Percentiles rank a stretch among this genome's conserved stretches.
phyloP scores from a whole-genome alignment of 92 coral and sea anemone species.

The Epizoanthus rinbou region DNA sequence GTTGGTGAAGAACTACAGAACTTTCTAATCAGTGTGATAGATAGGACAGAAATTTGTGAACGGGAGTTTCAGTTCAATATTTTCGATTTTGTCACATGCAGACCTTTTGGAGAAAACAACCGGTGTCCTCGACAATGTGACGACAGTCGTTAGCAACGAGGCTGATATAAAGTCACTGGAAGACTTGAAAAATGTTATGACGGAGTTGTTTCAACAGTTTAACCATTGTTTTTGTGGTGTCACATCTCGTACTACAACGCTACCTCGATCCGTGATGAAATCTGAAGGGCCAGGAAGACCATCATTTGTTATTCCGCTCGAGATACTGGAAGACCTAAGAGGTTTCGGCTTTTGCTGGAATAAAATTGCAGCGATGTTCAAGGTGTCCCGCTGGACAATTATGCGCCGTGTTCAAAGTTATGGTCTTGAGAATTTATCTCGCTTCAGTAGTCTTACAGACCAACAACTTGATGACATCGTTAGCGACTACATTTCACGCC shows the following conservation, averaged over 20 bases:
- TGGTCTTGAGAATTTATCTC: constrained; percentile 37
- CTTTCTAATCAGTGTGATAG: constrained; percentile 16
- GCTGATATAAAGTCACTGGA: constrained; percentile 39
- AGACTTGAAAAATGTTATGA: constrained; percentile 37
- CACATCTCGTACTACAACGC: neutral
- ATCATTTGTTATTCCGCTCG: constrained; percentile 39
- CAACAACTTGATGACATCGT: constrained; percentile 50
- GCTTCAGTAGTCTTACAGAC: constrained; percentile 47
- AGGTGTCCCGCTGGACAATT: constrained; percentile 62
- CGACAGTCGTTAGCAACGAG: constrained; percentile 44
- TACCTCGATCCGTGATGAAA: neutral
- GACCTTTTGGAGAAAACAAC: constrained; percentile 59
- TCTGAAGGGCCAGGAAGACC: constrained; percentile 57
- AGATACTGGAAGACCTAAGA: constrained; percentile 53
- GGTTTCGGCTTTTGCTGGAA: constrained; percentile 55
- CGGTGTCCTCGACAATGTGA: constrained; percentile 44
- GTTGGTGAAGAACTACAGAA: constrained; percentile 15
- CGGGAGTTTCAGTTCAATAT: neutral
- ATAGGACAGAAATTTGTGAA: neutral
- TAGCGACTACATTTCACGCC: constrained; percentile 45
- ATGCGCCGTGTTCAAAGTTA: constrained; percentile 55
- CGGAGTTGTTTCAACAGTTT: constrained; percentile 39
- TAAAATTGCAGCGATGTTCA: constrained; percentile 53
- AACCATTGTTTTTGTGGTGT: neutral
- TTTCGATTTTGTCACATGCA: constrained; percentile 47